These are phyloP conservation scores for Megalonaias nervosa DNA, from an alignment of 1,140 invertebrate species.

Conservation along the genomic window DNA sequence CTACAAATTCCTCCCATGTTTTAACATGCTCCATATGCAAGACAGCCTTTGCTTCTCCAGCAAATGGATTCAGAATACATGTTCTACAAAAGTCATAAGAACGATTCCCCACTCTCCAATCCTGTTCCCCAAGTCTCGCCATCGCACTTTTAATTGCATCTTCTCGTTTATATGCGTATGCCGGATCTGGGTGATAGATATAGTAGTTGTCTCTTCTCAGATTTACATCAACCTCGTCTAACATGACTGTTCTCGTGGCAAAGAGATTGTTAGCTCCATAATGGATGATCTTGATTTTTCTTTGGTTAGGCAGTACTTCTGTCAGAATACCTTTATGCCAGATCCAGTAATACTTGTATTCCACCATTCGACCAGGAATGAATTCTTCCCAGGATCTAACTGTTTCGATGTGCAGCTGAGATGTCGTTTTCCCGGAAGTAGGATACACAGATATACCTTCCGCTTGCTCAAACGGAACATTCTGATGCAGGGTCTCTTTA, in stretches of 20 bases:
- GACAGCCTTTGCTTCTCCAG: too few species aligned
- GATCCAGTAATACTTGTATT: slow-evolving; percentile 18
- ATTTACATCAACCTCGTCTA: slow-evolving; percentile 8
- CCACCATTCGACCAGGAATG: slow-evolving; percentile 6
- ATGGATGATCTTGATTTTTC: slow-evolving; percentile 28
- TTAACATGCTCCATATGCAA: too few species aligned
- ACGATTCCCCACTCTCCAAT: not conserved
- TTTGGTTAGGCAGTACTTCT: slow-evolving; percentile 1
- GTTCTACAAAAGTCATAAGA: slow-evolving; percentile 18
- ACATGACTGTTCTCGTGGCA: slow-evolving; percentile 16
- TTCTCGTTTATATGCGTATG: not conserved
- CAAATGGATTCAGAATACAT: slow-evolving; percentile 2
- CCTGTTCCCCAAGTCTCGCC: slow-evolving; percentile 6
- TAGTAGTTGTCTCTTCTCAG: slow-evolving; percentile 1
- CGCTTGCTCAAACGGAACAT: too few species aligned
- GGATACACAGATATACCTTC: too few species aligned
- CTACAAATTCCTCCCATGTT: too few species aligned
- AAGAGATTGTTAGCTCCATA: slow-evolving; percentile 23
- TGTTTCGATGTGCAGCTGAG: too few species aligned
- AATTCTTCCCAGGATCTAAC: slow-evolving; percentile 17
- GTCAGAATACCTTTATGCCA: slow-evolving; percentile 29
- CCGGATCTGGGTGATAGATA: slow-evolving; percentile 11
- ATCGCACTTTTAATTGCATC: not conserved
- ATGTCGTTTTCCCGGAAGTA: too few species aligned
- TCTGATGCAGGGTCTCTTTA: too few species aligned